Conservation (phyloP, 2,888 invertebrate genomes). For the Ichneumoninae sp. region DNA sequence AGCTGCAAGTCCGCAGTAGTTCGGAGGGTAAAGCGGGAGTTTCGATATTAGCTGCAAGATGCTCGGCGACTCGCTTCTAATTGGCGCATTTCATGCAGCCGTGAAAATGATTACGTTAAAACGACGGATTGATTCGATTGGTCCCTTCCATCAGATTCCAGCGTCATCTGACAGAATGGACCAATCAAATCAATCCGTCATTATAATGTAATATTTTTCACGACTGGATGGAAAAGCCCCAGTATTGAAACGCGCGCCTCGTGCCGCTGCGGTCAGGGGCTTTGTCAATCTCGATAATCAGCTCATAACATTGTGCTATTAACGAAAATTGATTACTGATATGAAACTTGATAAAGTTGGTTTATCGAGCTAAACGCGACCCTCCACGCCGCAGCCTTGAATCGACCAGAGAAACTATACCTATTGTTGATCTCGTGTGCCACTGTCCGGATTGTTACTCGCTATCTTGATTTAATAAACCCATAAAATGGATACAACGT, state of each 20-base stretch:
- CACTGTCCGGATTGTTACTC: background rate
- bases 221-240: too few relatives aligned
- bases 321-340: constrained; percentile 3
- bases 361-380: background rate
- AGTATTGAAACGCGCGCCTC: background rate
- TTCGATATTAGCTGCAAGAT: background rate
- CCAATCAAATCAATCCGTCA: too few relatives aligned
- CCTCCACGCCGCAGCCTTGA: background rate
- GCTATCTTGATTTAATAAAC: background rate
- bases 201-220: too few relatives aligned
- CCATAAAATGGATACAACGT: constrained; percentile 8
- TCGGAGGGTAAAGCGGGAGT: background rate
- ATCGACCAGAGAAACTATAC: background rate
- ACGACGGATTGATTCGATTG: too few relatives aligned
- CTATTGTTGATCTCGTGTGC: background rate
- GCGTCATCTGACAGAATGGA: too few relatives aligned
- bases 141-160: too few relatives aligned
- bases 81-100: background rate
- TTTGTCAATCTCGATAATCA: background rate
- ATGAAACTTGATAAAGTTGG: background rate
- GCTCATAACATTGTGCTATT: background rate
- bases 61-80: background rate
- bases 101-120: too few relatives aligned
- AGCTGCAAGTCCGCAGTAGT: too few relatives aligned
- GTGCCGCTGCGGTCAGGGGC: background rate